Base-by-base conservation (phyloP, 2,888 invertebrate species). In the Galerucella nymphaeae region DNA sequence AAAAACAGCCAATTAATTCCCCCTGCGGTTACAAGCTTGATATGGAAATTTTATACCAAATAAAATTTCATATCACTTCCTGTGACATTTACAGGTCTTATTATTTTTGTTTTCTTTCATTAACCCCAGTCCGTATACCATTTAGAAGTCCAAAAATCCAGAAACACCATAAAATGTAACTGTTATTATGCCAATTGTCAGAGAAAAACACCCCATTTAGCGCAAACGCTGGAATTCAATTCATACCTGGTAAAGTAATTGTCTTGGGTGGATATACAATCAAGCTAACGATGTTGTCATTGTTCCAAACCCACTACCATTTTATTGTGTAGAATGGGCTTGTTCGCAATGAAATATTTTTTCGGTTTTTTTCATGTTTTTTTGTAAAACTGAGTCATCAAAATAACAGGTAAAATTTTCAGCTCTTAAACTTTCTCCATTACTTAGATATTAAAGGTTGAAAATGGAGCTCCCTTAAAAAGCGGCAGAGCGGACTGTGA, bases 221-320 rank as follows among this genome's bases (percentile, higher is more conserved):
- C 45, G 18, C 14, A n/a, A 66, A 59, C 16, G 69, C 63, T 69
- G 63, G 42, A 55, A 70, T 70, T 57, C 63, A 70, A 64, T 70
- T 42, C 63, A 64, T 70, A 63, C 63, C 63, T 64, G 63, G 63
- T 57, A 48, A 20, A 42, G 45, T 63, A 70, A 70, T 70, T 70
- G 63, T 70, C 45, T 63, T 70, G 63, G 57, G 55, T 70, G 18
- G 63, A 45, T 70, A 71, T 71, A 66, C 71, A 71, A 71, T 71
- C 61, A 65, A 59, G 66, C 66, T 71, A 71, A 71, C 71, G 66
- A 71, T 71, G 71, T 55, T 66, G 66, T 71, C 71, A 71, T 71
- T 71, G 71, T 65, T 66, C 53, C 20, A n/a, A 66, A 50, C 71
- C 42, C 66, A 71, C 66, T 53, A 20, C 66, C 53, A 62, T 71